Conservation (phyloP, 1,140 invertebrate species). For the Anagrus nilaparvatae region DNA sequence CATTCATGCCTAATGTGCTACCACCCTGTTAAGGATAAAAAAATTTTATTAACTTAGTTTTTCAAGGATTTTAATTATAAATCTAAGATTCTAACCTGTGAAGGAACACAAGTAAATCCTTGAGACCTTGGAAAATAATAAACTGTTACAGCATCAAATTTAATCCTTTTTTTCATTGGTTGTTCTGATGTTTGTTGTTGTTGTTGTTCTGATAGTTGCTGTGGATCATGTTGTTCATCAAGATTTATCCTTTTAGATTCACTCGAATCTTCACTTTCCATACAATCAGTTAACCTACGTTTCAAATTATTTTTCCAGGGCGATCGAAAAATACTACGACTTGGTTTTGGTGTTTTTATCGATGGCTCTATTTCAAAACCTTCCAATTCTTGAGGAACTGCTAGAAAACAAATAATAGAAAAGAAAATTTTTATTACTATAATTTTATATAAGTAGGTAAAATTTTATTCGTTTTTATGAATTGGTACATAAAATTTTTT, state of each 20-base stretch:
- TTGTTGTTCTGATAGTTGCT: not conserved
- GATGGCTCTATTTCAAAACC: not conserved
- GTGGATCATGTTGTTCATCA: conserved; percentile 19
- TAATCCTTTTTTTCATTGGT: conserved; percentile 64
- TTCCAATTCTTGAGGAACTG: not conserved
- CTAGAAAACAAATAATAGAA: conserved; percentile 2
- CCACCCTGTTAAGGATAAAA: conserved; percentile 54
- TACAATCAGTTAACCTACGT: conserved; percentile 36
- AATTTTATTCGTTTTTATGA: too few species aligned
- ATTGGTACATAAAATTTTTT: too few species aligned
- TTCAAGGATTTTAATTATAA: not conserved
- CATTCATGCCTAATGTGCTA: conserved; percentile 92
- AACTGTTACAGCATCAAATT: conserved; percentile 87
- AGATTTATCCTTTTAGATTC: conserved; percentile 39
- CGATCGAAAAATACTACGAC: conserved; percentile 17
- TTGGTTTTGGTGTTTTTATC: not conserved
- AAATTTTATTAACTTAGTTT: conserved; percentile 2
- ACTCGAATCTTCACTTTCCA: conserved; percentile 33
- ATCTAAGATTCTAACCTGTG: conserved; percentile 48
- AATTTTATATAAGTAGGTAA: too few species aligned
- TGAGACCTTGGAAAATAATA: conserved; percentile 92
- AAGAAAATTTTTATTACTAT: not conserved
- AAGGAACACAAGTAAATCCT: conserved; percentile 96
- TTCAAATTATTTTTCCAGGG: conserved; percentile 48
- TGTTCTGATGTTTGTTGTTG: not conserved